Evolutionary conservation across 2,888 invertebrate species (phyloP), one percentile per base, ranked within the genome.

Genomic region (Baronia brevicornis): DNA sequence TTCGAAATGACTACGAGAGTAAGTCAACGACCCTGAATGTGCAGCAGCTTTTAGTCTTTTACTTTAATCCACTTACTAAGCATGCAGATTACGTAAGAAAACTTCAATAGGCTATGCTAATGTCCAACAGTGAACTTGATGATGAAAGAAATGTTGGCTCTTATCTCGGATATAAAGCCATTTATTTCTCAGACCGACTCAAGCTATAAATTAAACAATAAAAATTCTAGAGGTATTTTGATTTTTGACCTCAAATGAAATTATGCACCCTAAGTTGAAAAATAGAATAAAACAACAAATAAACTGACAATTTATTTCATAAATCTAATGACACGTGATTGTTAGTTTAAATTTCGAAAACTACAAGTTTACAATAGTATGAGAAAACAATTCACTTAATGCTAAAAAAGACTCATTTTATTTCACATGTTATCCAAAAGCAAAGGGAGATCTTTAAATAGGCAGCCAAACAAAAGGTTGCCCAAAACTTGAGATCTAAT

Each of bases 401-500:
- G 47, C 63, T 54, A 66, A 50, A 54, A 60, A 64, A 64, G 53
- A 54, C 56, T 56, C 44, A 51, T 39, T 41, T 46, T 51, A 51
- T 51, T 51, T 51, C 47, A 48, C 57, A 54, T 51, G 46, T 53
- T 51, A 65, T 63, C 70, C 71, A 70, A 79, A 72, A 63, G 53
- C 54, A 53, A 61, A 60, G 63, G 58, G 82, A 82, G 80, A 82
- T 82, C 80, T 58, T 67, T 62, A 50, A 41, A 46, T 62, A 72
- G 75, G 69, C 74, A 65, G 52, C 43, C 45, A 40, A 49, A 54
- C 48, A 54, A 52, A 43, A 48, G 41, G 46, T 41, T 57, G 67
- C 73, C 73, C 57, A 52, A 60, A 56, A 64, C 74, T n/a, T 80
- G 82, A 82, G 82, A 80, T 80, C 79, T 70, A 65, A 62, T 68